phyloP scores from a whole-genome alignment of 2,888 invertebrate species.

The Ornithoptera alexandrae region DNA sequence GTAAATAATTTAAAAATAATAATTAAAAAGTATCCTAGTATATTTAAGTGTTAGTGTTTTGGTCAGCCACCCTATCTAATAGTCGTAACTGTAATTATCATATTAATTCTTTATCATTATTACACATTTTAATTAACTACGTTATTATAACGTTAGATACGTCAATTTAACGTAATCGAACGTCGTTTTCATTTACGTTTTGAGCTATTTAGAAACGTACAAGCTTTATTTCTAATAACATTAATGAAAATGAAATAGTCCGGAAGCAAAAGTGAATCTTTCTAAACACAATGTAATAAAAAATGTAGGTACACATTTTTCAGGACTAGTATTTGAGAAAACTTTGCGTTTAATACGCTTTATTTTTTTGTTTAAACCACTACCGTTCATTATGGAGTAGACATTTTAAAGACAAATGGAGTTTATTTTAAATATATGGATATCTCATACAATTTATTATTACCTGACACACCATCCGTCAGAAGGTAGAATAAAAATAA shows the following conservation, averaged over 20 bases:
- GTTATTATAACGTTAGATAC: no score
- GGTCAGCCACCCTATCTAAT: no score
- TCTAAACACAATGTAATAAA: background rate
- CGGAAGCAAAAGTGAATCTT: background rate
- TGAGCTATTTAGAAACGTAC: background rate
- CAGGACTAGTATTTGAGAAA: constrained; percentile 49
- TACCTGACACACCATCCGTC: background rate
- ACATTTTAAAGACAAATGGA: constrained; percentile 39
- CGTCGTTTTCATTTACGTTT: background rate
- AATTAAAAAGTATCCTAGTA: no score
- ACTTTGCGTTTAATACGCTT: constrained; percentile 58
- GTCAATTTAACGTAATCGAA: no score
- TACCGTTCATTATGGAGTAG: constrained; percentile 53
- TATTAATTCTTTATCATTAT: no score
- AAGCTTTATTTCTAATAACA: background rate
- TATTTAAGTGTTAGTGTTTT: no score
- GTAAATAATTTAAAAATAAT: no score
- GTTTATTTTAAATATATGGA: background rate
- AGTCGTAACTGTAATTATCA: no score
- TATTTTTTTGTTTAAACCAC: constrained; percentile 46
- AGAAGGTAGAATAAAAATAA: background rate
- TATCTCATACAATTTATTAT: background rate
- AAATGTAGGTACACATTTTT: constrained; percentile 47
- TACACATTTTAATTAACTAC: no score
- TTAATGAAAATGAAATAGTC: background rate